Evolutionary conservation across 2,888 invertebrate species (phyloP), one percentile per base, ranked within the genome.

Genomic region (Dicycla oo): DNA sequence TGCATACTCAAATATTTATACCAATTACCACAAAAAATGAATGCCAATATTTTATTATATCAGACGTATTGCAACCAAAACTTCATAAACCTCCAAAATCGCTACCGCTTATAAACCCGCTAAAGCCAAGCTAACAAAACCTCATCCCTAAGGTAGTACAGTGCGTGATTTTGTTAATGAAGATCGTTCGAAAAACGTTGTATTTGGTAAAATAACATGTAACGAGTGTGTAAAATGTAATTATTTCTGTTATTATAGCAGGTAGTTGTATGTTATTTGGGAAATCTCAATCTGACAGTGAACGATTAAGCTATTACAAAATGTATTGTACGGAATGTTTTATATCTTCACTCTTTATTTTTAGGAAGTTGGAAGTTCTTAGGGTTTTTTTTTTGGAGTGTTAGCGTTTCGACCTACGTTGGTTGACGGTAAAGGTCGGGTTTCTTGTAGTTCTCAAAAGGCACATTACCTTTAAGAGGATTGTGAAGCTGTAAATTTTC

Each of bases 151-250:
- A 23, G 66, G 73, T 65, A 78, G 74, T 75, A 82, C 83, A 86
- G 88, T 90, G 90, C 91, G 92, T 92, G 91, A 90, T 91, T 90
- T 84, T 73, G 86, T 88, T 91, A 91, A 91, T 91, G 89, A 91
- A 92, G 91, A 93, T 91, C 87, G 89, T 84, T 88, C 83, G 83
- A 90, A 91, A 91, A 91, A 88, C 86, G 88, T 86, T 88, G 89
- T 90, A 87, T 92, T 92, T 90, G 88, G 89, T 88, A 79, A 89
- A 89, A 91, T 89, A 90, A 88, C 87, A 89, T 87, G 78, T 88
- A 89, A 89, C 89, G 89, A 89, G 85, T 88, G 88, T 90, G 89
- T 86, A 84, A 86, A 86, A 85, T 80, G 56, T 87, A 88, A 90
- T 91, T 91, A 91, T 88, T 88, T 88, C 83, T 85, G 83, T 85